Base-by-base conservation (phyloP, 2,797 vertebrate species). In the Corythornis leucogaster region DNA sequence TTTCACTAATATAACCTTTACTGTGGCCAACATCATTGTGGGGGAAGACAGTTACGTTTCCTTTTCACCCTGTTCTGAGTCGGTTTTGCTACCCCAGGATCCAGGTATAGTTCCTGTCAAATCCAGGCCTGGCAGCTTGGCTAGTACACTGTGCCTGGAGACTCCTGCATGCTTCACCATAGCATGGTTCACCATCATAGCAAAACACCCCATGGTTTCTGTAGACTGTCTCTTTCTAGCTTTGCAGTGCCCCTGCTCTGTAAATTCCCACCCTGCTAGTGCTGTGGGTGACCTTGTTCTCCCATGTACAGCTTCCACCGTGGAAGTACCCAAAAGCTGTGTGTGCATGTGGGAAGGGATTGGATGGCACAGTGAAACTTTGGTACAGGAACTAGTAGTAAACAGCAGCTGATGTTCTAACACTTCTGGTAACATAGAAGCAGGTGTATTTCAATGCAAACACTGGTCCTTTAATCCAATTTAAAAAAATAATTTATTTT, bases 1-100 rank as follows among this genome's bases (percentile, higher is more conserved):
- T 91, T 98, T 98, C 91, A 98, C 98, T 92, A 95, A 87, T 3
- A 97, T 98, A 62, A 89, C 30, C 54, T 97, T 97, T 78, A 91
- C 17, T 4, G 8, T 3, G 1, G 7, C 4, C 0, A 3, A 30
- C 3, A 6, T 89, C 74, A 98, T 98, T 61, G 69, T 67, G 1
- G 95, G 51, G 11, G 31, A 94, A 5, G 62, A 87, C 26, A 97
- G 97, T 89, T 97, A 97, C 1, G 96, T 97, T 16, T 95, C 98
- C 8, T 97, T 97, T 92, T 94, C 96, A 45, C 87, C 76, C 15
- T 97, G 95, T 59, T 97, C 97, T 19, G 35, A 91, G 0, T 50
- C 59, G 0, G 90, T 97, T 67, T 67, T 17, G 21, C 92, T 98
- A 57, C 97, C 97, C 21, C 96, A 97, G 78, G 96, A 98, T 87